These are phyloP conservation scores for Carlito syrichta DNA, from an alignment of 2,113 vertebrate genomes.

Conservation along the genomic window DNA sequence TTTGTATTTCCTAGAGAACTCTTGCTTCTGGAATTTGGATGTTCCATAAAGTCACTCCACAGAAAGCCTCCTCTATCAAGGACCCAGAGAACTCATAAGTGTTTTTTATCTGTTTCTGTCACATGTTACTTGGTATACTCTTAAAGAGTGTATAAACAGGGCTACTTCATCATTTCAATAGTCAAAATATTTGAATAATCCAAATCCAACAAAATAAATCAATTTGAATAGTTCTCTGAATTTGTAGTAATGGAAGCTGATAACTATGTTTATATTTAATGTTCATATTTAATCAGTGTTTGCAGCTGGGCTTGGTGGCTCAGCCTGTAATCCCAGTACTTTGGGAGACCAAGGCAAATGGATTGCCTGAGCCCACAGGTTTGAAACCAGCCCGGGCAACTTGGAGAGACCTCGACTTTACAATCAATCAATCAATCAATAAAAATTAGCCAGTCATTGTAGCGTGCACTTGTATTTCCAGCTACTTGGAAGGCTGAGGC, in stretches of 20 bases:
- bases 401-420: too few relatives aligned
- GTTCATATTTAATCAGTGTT: too few relatives aligned
- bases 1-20: background rate
- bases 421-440: too few relatives aligned
- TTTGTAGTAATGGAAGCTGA: background rate
- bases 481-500: too few relatives aligned
- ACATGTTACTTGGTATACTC: background rate
- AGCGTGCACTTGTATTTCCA: too few relatives aligned
- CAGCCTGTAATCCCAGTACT: too few relatives aligned
- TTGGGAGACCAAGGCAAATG: too few relatives aligned
- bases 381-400: too few relatives aligned
- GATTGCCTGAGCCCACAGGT: too few relatives aligned
- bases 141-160: background rate
- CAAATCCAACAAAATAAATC: background rate
- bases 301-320: too few relatives aligned
- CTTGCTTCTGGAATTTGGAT: background rate
- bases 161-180: background rate
- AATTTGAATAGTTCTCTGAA: background rate
- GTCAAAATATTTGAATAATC: slow-evolving; percentile 29
- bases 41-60: background rate
- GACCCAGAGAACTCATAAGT: background rate
- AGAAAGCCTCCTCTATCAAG: background rate
- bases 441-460: too few relatives aligned
- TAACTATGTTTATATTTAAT: background rate
- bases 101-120: background rate